phyloP scores from a whole-genome alignment of 2,888 invertebrate genomes.

The Strigamia transsilvanica region DNA sequence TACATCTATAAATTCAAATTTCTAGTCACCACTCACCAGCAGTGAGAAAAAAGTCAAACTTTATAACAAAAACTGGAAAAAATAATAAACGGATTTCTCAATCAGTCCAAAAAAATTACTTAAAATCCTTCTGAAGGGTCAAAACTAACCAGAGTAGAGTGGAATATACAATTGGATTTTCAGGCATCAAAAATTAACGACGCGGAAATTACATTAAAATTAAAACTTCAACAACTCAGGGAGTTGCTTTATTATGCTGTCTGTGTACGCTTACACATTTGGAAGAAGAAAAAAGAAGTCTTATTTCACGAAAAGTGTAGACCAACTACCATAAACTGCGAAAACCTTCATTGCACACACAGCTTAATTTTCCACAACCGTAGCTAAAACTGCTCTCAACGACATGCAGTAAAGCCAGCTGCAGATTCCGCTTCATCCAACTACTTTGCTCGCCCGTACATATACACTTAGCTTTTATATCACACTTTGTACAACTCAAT shows the following conservation, averaged over 20 bases:
- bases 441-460: not conserved
- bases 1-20: too few relatives aligned
- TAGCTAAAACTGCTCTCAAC: slow-evolving; percentile 8
- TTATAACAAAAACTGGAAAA: too few relatives aligned
- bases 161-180: too few relatives aligned
- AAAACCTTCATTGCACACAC: slow-evolving; percentile 8
- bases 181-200: not conserved
- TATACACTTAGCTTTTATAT: slow-evolving; percentile 3
- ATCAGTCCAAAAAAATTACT: too few relatives aligned
- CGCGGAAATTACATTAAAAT: not conserved
- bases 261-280: not conserved
- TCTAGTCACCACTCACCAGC: too few relatives aligned
- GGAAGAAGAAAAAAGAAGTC: not conserved
- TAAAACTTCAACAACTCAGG: not conserved
- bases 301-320: not conserved
- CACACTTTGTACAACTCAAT: slow-evolving; percentile 8
- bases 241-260: not conserved
- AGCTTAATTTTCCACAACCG: slow-evolving; percentile 8
- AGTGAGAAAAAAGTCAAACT: too few relatives aligned
- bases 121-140: too few relatives aligned
- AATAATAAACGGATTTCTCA: too few relatives aligned
- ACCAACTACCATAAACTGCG: not conserved
- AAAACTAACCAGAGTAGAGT: too few relatives aligned
- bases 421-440: slow-evolving; percentile 2
- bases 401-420: slow-evolving; percentile 8